phyloP scores from a whole-genome alignment of 2,888 invertebrate species.

The Callosobruchus maculatus region DNA sequence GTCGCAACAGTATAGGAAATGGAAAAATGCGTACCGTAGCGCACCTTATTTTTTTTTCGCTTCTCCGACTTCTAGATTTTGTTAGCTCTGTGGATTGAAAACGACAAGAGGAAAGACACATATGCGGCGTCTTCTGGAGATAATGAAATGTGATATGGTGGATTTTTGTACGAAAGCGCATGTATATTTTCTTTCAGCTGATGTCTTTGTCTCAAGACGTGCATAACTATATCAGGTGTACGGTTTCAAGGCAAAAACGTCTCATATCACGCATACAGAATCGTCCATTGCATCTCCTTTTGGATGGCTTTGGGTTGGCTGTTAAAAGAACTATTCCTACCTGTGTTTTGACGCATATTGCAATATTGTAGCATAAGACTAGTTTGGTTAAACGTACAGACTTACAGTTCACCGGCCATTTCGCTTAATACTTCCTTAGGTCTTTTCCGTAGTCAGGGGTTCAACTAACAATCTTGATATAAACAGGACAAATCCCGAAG shows the following conservation, averaged over 20 bases:
- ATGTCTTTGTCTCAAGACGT: not conserved
- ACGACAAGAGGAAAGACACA: not conserved
- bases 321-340: no score
- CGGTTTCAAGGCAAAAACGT: not conserved
- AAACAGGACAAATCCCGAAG: no score
- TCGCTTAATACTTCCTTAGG: no score
- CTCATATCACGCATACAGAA: not conserved
- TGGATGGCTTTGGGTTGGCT: no score
- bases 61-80: not conserved
- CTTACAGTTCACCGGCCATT: no score
- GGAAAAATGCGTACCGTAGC: no score
- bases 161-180: not conserved
- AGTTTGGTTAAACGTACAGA: no score
- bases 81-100: not conserved
- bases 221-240: not conserved
- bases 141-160: not conserved
- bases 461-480: no score
- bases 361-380: no score
- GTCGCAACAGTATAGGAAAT: no score
- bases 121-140: not conserved
- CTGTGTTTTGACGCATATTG: no score
- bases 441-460: no score
- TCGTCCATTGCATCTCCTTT: not conserved
- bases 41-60: not conserved
- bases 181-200: not conserved